Conservation (phyloP, 2,888 invertebrate species). For the Nomada fucata region DNA sequence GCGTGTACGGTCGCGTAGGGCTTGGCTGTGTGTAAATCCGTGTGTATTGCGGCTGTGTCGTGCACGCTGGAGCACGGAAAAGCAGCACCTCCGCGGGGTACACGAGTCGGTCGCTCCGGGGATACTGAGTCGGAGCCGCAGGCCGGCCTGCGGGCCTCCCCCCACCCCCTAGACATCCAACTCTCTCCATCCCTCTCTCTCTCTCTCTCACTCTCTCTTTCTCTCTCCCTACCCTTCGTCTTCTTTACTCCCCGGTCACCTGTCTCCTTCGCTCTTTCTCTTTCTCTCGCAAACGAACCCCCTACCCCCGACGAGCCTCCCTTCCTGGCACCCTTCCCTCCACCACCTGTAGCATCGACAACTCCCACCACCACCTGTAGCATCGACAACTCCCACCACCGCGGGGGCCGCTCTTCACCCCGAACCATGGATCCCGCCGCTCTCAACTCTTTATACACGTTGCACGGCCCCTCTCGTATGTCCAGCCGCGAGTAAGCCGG, state of each 20-base stretch:
- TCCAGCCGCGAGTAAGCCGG: constrained; percentile 35
- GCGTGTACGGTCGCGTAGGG: constrained; percentile 25
- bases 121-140: constrained; percentile 84
- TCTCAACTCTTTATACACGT: constrained; percentile 49
- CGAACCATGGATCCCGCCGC: constrained; percentile 51
- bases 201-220: constrained; percentile 50
- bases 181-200: constrained; percentile 54
- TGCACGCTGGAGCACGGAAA: constrained; percentile 66
- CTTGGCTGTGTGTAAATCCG: not conserved
- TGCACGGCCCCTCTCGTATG: constrained; percentile 41
- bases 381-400: constrained; percentile 50
- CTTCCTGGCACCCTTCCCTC: constrained; percentile 30
- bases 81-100: constrained; percentile 81
- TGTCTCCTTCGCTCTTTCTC: constrained; percentile 45
- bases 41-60: constrained; percentile 51
- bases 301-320: constrained; percentile 1
- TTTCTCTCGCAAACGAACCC: constrained; percentile 16
- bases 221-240: constrained; percentile 48
- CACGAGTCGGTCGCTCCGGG: constrained; percentile 85
- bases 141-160: constrained; percentile 84
- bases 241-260: constrained; percentile 40
- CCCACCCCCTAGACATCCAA: constrained; percentile 64
- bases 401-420: constrained; percentile 51
- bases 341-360: constrained; percentile 48
- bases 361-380: constrained; percentile 49